These are phyloP conservation scores for Pseudopleuronectes americanus DNA, from an alignment of 2,797 vertebrate genomes.

Conservation along the genomic window DNA sequence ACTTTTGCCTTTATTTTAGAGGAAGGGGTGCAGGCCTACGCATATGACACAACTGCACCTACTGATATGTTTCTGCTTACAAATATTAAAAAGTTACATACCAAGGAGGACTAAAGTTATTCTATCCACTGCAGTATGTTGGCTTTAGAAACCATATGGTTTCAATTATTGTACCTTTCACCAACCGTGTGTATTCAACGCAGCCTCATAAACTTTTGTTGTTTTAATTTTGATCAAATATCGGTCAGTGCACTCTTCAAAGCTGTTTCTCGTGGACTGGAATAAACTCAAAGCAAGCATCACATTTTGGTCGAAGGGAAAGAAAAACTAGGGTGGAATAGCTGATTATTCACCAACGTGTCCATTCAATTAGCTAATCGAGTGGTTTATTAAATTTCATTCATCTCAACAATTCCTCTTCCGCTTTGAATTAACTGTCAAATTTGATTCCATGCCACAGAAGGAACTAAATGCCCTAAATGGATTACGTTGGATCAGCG, in stretches of 20 bases:
- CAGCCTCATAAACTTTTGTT: slow-evolving; percentile 19
- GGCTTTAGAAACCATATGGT: slow-evolving; percentile 26
- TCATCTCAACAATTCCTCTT: neutral
- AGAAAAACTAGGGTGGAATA: neutral
- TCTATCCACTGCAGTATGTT: neutral
- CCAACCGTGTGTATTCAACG: slow-evolving; percentile 19
- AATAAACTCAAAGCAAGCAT: slow-evolving; percentile 9
- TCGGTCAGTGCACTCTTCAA: slow-evolving; percentile 17
- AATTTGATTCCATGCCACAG: slow-evolving; percentile 18
- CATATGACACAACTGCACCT: neutral
- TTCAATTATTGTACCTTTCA: slow-evolving; percentile 18
- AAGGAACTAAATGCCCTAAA: slow-evolving; percentile 6
- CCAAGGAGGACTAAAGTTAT: slow-evolving; percentile 6
- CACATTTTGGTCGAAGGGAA: neutral
- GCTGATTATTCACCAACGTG: neutral
- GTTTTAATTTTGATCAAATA: slow-evolving; percentile 20
- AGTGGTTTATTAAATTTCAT: slow-evolving; percentile 8
- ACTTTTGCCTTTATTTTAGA: slow-evolving; percentile 30
- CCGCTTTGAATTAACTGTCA: slow-evolving; percentile 28
- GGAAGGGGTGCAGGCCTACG: neutral
- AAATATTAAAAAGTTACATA: slow-evolving; percentile 19
- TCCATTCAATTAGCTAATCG: slow-evolving; percentile 12
- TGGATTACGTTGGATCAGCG: slow-evolving; percentile 20
- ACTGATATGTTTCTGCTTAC: neutral
- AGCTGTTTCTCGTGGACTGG: neutral